Base-by-base conservation (phyloP, 2,888 invertebrate species). In the Polydrusus cervinus region DNA sequence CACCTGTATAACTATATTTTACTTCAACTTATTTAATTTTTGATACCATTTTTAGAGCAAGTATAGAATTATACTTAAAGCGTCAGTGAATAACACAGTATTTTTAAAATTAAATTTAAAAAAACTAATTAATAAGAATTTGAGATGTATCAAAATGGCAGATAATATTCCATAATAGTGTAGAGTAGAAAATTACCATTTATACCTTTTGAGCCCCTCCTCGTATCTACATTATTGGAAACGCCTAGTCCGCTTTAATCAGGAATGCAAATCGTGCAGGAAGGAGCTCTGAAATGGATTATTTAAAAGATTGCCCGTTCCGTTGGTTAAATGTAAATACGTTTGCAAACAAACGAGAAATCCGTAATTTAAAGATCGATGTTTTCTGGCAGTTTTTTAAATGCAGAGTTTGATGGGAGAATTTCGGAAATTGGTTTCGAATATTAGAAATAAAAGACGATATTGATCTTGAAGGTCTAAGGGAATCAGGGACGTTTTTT, bases 231-330 rank as follows among this genome's bases (percentile, higher is more conserved):
- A 38, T 38, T 60, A 60, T 60, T 38, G 57, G 57, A 11, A 38
- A 60, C 57, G 57, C 57, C 57, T 38, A 38, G 34, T 60, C 57
- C 38, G 38, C 38, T 60, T 38, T 60, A 60, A 60, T 60, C 38
- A 60, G 16, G 38, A 38, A 60, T 38, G 57, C 57, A 60, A 60
- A 60, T 60, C 57, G 38, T 60, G 38, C 57, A 38, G 57, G 38
- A 38, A 14, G 38, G 38, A 38, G 9, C 38, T 16, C 10, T 30
- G 18, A 34, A 55, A 55, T 14, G 34, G 57, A 60, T 38, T 34
- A 60, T 34, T 38, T 38, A 60, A 60, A 60, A 18, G 57, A 60
- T 60, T 60, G 38, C 57, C 40, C 14, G 47, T 16, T 47, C 47
- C 16, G 14, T 60, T 18, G 10, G 57, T 60, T 14, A 60, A 60